Evolutionary conservation across 2,113 vertebrate species (phyloP).

Genomic region (Dryoscopus gambensis): DNA sequence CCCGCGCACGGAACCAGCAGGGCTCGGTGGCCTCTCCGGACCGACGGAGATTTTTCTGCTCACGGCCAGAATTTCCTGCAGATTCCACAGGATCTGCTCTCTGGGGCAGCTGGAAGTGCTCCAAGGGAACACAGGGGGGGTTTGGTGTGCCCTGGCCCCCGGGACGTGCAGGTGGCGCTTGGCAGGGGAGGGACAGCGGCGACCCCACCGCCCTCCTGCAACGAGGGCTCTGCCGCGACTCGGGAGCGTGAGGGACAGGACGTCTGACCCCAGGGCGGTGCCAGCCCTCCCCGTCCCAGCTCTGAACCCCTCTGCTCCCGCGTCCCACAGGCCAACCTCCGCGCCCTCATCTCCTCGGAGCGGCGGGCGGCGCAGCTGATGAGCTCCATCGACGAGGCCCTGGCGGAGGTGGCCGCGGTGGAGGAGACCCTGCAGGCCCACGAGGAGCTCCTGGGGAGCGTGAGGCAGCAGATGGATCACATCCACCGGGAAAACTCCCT

Average conservation of each 20-base stretch:
- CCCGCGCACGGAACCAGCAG: not conserved
- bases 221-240: not conserved
- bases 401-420: conserved; percentile 28
- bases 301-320: not conserved
- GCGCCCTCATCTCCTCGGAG: conserved; percentile 22
- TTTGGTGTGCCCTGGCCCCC: not conserved
- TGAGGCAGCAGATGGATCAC: conserved; percentile 56
- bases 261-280: not conserved
- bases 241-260: not conserved
- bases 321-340: conserved; percentile 1
- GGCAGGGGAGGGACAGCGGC: not conserved
- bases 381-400: not conserved
- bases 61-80: accelerated
- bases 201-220: not conserved
- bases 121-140: not conserved
- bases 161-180: not conserved
- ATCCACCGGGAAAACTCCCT: conserved; percentile 11
- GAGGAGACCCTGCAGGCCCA: conserved; percentile 28
- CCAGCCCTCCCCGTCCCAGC: not conserved
- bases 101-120: not conserved
- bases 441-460: not conserved
- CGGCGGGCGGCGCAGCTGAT: conserved; percentile 5
- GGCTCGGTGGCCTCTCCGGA: not conserved
- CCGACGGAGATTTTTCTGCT: not conserved
- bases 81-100: not conserved